A percentile compares a stretch with the other conserved stretches of the same genome.
Evolutionary conservation across 2,888 invertebrate genomes (phyloP).

Genomic region (Steromphala cineraria): DNA sequence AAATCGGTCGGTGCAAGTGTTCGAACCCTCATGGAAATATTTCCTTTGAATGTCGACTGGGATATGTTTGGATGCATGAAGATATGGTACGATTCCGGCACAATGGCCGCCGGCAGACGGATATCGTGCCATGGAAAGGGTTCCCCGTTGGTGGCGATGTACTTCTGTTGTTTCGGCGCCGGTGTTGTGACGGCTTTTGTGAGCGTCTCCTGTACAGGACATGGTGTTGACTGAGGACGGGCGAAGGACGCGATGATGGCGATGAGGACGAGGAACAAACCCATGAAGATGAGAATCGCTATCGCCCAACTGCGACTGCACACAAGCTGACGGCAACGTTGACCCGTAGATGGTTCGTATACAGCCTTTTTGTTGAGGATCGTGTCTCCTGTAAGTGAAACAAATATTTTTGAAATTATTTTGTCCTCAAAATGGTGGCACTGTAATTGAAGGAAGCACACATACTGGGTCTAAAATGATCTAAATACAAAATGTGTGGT

Average conservation of each 20-base stretch:
- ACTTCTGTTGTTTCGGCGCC: constrained; percentile 25
- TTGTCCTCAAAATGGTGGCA: background rate
- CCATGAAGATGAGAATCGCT: constrained; percentile 79
- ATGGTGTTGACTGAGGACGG: constrained; percentile 79
- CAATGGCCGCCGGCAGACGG: constrained; percentile 69
- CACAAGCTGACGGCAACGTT: constrained; percentile 64
- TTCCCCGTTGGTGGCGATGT: constrained; percentile 62
- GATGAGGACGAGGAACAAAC: constrained; percentile 76
- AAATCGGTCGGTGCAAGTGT: constrained; percentile 65
- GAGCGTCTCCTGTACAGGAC: background rate
- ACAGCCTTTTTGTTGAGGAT: constrained; percentile 82
- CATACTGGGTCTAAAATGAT: too few species aligned
- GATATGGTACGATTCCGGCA: constrained; percentile 85
- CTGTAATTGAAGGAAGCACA: background rate
- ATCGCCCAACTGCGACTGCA: constrained; percentile 81
- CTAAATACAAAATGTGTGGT: too few species aligned
- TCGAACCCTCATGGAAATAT: constrained; percentile 63
- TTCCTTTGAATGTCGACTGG: constrained; percentile 91
- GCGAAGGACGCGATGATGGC: constrained; percentile 93
- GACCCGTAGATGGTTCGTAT: constrained; percentile 83
- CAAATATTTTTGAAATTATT: background rate
- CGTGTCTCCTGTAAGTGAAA: constrained; percentile 76
- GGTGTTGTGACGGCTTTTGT: background rate
- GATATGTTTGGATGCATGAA: constrained; percentile 95
- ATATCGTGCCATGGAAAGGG: constrained; percentile 72